Evolutionary conservation across 1,140 invertebrate genomes (phyloP).

Genomic region (Zaprionus lachaisei): DNA sequence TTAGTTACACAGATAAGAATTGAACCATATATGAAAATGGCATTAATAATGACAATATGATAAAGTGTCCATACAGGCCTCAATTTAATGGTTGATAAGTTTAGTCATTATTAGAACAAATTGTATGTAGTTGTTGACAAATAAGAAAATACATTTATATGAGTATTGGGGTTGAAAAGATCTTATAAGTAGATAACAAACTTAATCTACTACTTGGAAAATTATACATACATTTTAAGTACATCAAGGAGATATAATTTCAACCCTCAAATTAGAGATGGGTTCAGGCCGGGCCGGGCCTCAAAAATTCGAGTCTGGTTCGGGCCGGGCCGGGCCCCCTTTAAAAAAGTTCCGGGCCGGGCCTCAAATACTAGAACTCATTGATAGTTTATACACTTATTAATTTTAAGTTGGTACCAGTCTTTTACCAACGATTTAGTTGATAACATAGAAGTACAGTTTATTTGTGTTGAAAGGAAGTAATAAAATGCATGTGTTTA

Average conservation of each 20-base stretch:
- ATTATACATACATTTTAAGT: too few relatives aligned
- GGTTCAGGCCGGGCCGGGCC: too few relatives aligned
- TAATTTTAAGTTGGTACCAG: not conserved
- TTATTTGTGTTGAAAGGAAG: conserved; percentile 33
- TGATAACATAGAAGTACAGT: not conserved
- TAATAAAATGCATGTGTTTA: conserved; percentile 52
- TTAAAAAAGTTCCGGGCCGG: too few relatives aligned
- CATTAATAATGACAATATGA: conserved; percentile 15
- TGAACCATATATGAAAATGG: not conserved
- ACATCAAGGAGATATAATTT: not conserved
- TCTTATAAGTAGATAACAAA: too few relatives aligned
- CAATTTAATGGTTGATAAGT: not conserved
- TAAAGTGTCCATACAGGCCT: not conserved
- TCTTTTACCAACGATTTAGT: not conserved
- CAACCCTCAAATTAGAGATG: too few relatives aligned
- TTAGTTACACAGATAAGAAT: conserved; percentile 26
- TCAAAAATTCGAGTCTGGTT: too few relatives aligned
- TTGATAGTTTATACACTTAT: not conserved
- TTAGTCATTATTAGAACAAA: not conserved
- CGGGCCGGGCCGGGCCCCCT: too few relatives aligned
- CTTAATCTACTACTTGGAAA: too few relatives aligned
- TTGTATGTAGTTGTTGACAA: not conserved
- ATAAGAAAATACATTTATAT: not conserved
- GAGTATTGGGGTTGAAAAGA: too few relatives aligned
- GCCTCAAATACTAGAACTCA: not conserved